Evolutionary conservation across 2,888 invertebrate species (phyloP), one percentile per base, ranked within the genome.

Genomic region (Druceiella hillmani): DNA sequence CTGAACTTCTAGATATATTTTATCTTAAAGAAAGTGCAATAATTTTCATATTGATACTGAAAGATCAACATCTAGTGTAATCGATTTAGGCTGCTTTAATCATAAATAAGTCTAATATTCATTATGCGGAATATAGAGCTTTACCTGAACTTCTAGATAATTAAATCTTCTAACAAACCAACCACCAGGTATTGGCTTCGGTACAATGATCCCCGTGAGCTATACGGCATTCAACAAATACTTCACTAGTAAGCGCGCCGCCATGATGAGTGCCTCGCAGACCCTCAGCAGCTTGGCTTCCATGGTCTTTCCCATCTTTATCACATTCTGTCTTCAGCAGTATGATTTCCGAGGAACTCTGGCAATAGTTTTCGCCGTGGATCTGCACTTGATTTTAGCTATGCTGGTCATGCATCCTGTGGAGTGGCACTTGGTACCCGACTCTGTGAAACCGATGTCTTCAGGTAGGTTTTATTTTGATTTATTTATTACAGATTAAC

Each of bases 231-330:
- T 87, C 50, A 86, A 87, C 51, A 75, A 78, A 44, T 87, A 84
- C 52, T 87, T 87, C 51, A 76, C 79, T 0, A 75, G 76, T 50
- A 80, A 74, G 52, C 69, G 84, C 4, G 79, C 81, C 0, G 70
- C 81, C 35, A 80, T 85, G 68, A 86, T 85, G 82, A 80, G 83
- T 38, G 72, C 80, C 7, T 76, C 82, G n/a, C 87, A 87, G 57
- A 76, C 81, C 0, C 60, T 83, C 45, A 79, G 85, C 49, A 83
- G 81, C 5, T 55, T 81, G 26, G 79, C 79, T 0, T 76, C 77
- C 4, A 86, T 86, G 52, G 66, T 78, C 0, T 83, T 79, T 54
- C 86, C 87, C 0, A 70, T 78, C 38, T 53, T 78, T 2, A 76
- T 81, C 25, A 80, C 81, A 24, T 69, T 68, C 38, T 63, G 81